Evolutionary conservation across 2,113 vertebrate genomes (phyloP).

Genomic region (Oostethus manadensis): DNA sequence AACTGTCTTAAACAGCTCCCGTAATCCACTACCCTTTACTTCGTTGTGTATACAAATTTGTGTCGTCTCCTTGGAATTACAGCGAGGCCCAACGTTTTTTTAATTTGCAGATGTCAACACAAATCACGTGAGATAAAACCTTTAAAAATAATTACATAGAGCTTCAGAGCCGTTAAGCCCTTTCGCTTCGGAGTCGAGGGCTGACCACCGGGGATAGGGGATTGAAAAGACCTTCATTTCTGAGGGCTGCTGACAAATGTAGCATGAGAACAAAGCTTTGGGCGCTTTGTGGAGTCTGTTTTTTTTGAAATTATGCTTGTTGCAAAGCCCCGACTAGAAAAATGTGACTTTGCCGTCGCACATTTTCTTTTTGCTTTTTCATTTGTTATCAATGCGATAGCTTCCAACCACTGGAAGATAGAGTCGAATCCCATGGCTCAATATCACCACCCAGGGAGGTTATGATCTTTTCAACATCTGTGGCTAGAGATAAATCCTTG

Average conservation of each 20-base stretch:
- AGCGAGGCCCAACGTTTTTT: constrained; percentile 8
- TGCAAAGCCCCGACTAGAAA: constrained; percentile 3
- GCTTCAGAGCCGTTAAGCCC: constrained; percentile 45
- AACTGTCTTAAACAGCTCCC: not conserved
- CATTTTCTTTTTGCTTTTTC: not conserved
- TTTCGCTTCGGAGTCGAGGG: constrained; percentile 36
- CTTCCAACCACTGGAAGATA: constrained; percentile 37
- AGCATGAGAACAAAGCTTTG: constrained; percentile 33
- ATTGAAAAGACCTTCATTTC: constrained; percentile 46
- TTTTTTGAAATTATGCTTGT: constrained; percentile 18
- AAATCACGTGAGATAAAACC: constrained; percentile 48
- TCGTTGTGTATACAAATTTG: constrained; percentile 3
- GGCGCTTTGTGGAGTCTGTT: not conserved
- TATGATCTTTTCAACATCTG: constrained; percentile 53
- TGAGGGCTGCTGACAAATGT: constrained; percentile 35
- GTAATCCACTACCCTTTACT: constrained; percentile 4
- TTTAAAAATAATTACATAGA: constrained; percentile 52
- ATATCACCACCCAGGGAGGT: constrained; percentile 42
- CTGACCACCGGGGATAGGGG: constrained; percentile 45
- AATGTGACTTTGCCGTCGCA: constrained; percentile 6
- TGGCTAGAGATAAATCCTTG: constrained; percentile 57
- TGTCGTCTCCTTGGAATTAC: constrained; percentile 22
- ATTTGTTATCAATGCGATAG: constrained; percentile 7
- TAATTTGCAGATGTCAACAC: constrained; percentile 44
- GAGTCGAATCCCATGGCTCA: constrained; percentile 33